phyloP scores from a whole-genome alignment of 2,797 vertebrate genomes.

The Lepus oiostolus region DNA sequence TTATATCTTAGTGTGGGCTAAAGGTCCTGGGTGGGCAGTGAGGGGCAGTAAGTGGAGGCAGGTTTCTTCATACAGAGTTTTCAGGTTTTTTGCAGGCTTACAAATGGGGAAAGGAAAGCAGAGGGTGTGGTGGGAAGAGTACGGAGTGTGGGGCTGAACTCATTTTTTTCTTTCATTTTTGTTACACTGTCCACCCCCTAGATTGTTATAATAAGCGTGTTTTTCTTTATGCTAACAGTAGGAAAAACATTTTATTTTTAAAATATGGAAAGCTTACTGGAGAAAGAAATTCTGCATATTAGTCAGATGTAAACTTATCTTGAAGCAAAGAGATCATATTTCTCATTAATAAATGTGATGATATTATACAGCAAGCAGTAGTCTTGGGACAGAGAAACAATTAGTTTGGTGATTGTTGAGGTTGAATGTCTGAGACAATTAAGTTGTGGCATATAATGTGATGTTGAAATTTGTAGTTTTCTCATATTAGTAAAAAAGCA shows the following conservation, averaged over 20 bases:
- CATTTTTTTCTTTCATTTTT: not conserved
- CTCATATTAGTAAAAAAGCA: constrained; percentile 35
- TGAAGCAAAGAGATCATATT: not conserved
- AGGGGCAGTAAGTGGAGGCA: too few species aligned
- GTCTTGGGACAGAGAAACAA: constrained; percentile 38
- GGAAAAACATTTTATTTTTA: not conserved
- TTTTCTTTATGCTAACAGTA: constrained; percentile 19
- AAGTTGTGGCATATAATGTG: constrained; percentile 3
- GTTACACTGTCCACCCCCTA: not conserved
- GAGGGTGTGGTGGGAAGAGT: too few species aligned
- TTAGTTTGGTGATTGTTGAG: constrained; percentile 43
- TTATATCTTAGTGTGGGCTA: too few species aligned
- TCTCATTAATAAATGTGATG: not conserved
- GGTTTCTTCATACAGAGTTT: too few species aligned
- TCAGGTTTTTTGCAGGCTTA: too few species aligned
- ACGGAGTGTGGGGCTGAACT: too few species aligned
- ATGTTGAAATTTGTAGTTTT: constrained; percentile 33
- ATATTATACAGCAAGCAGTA: constrained; percentile 18
- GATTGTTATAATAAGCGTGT: not conserved
- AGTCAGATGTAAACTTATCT: not conserved
- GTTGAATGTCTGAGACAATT: constrained; percentile 21
- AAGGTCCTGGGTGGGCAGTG: too few species aligned
- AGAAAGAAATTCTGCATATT: not conserved
- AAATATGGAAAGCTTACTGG: not conserved
- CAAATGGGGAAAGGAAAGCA: too few species aligned